phyloP scores from a whole-genome alignment of 2,113 vertebrate genomes.

The Vombatus ursinus region DNA sequence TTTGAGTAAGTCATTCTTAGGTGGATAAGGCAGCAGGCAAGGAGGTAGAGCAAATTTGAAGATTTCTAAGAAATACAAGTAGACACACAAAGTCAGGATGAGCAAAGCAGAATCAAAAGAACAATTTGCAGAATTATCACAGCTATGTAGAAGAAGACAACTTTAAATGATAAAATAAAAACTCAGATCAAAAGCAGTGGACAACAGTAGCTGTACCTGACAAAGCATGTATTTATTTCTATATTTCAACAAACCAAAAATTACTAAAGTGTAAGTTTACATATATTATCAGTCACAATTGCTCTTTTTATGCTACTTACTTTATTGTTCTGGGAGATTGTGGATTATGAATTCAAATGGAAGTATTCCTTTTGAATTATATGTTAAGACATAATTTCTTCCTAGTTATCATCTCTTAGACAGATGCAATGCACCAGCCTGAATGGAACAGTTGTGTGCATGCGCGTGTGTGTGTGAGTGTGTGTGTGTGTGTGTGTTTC shows the following conservation, averaged over 20 bases:
- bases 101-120: not conserved
- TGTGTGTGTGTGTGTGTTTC: not conserved
- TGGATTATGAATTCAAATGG: not conserved
- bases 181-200: not conserved
- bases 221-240: not conserved
- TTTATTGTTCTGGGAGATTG: not conserved
- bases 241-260: not conserved
- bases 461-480: not conserved
- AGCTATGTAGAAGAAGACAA: not conserved
- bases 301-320: not conserved
- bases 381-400: not conserved
- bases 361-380: not conserved
- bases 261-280: too few species aligned
- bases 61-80: not conserved
- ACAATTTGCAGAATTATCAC: not conserved
- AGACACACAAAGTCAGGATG: not conserved
- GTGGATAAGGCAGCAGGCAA: not conserved
- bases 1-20: not conserved
- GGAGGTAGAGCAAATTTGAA: not conserved
- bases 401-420: not conserved
- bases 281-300: not conserved
- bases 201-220: not conserved
- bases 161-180: not conserved
- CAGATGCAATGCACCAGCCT: not conserved
- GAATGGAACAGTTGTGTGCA: not conserved